phyloP scores from a whole-genome alignment of 2,113 vertebrate species.

The Craseonycteris thonglongyai region DNA sequence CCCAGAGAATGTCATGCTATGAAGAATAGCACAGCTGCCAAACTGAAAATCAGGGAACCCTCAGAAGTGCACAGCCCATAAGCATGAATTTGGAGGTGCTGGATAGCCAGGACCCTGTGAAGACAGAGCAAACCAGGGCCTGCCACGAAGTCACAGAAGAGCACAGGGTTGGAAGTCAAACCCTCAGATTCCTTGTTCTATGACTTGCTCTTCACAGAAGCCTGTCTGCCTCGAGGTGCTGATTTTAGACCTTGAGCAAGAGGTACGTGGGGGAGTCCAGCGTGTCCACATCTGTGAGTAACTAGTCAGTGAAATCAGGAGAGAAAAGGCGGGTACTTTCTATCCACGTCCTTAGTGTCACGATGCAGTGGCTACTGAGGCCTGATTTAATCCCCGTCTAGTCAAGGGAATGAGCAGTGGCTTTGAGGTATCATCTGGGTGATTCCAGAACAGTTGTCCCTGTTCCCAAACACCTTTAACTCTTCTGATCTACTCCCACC shows the following conservation, averaged over 20 bases:
- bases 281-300: neutral
- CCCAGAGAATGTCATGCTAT: neutral
- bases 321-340: neutral
- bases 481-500: neutral
- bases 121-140: neutral
- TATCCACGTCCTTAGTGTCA: neutral
- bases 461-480: neutral
- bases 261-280: neutral
- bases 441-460: neutral
- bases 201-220: neutral
- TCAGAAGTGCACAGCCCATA: neutral
- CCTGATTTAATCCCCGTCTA: neutral
- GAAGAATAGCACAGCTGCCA: neutral
- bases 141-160: neutral
- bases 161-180: neutral
- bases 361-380: neutral
- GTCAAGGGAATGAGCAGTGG: neutral
- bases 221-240: neutral
- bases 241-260: neutral
- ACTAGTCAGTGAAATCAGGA: neutral
- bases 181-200: neutral
- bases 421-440: neutral
- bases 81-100: neutral
- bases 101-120: neutral
- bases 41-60: neutral